phyloP scores from a whole-genome alignment of 92 coral and sea anemone species.

The Diadumene lineata region DNA sequence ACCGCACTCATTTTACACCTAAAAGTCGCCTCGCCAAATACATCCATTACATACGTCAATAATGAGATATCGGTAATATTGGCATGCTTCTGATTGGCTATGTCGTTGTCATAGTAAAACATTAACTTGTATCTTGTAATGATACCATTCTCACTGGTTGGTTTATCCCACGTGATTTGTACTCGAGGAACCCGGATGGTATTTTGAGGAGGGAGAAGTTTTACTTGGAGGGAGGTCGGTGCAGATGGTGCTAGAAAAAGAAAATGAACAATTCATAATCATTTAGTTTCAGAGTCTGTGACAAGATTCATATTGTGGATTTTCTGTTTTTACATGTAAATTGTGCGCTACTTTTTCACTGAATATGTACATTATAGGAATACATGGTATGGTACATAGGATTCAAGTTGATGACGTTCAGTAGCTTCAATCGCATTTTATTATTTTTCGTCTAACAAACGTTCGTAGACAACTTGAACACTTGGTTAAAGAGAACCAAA shows the following conservation, averaged over 20 bases:
- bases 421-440: too few species aligned
- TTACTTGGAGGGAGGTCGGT: background rate
- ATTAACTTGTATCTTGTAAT: slow-evolving; percentile 1
- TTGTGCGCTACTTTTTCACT: too few species aligned
- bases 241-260: slow-evolving; percentile 2
- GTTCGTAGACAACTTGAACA: too few species aligned
- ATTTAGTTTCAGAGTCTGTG: too few species aligned
- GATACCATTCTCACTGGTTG: slow-evolving; percentile 13
- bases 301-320: too few species aligned
- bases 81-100: background rate
- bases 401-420: too few species aligned
- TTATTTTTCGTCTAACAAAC: too few species aligned
- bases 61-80: slow-evolving; percentile 2
- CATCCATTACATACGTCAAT: background rate
- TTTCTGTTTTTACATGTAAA: too few species aligned
- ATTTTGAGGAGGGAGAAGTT: background rate
- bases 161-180: slow-evolving; percentile 15
- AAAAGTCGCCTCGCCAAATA: background rate
- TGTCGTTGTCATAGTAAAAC: slow-evolving; percentile 3
- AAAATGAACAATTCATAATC: background rate
- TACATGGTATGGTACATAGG: too few species aligned
- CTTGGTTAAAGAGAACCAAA: too few species aligned
- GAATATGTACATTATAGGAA: too few species aligned
- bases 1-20: background rate
- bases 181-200: slow-evolving; percentile 17